phyloP scores from a whole-genome alignment of 2,797 vertebrate species.

The Pogoniulus pusillus region DNA sequence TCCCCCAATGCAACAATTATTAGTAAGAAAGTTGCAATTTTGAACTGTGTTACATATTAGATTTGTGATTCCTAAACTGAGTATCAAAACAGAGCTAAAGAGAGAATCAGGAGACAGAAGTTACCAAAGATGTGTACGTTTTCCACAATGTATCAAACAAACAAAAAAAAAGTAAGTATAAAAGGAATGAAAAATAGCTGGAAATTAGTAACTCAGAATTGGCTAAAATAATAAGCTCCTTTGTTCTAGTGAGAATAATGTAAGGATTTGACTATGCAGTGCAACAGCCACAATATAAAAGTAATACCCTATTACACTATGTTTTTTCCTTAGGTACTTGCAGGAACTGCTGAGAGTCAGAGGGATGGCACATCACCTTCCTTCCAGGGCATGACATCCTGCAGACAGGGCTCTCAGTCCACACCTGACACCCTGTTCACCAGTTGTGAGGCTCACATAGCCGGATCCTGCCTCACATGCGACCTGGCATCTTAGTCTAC shows the following conservation, averaged over 20 bases:
- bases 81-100: neutral
- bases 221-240: neutral
- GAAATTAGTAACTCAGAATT: neutral
- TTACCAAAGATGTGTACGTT: neutral
- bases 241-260: neutral
- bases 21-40: neutral
- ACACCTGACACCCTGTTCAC: neutral
- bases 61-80: neutral
- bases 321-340: neutral
- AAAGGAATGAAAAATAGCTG: neutral
- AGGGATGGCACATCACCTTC: too few species aligned
- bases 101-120: neutral
- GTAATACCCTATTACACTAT: neutral
- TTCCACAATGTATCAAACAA: neutral
- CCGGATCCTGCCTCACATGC: neutral
- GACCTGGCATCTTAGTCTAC: neutral
- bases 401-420: neutral
- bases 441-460: neutral
- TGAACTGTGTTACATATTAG: neutral
- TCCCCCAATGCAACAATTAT: too few species aligned
- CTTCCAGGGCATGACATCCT: rapidly evolving
- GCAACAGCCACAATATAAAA: neutral
- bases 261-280: neutral
- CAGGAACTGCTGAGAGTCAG: neutral
- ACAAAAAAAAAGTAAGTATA: neutral